Evolutionary conservation across 2,888 invertebrate species (phyloP), one percentile per base, ranked within the genome.

Genomic region (Zeuzera pyrina): DNA sequence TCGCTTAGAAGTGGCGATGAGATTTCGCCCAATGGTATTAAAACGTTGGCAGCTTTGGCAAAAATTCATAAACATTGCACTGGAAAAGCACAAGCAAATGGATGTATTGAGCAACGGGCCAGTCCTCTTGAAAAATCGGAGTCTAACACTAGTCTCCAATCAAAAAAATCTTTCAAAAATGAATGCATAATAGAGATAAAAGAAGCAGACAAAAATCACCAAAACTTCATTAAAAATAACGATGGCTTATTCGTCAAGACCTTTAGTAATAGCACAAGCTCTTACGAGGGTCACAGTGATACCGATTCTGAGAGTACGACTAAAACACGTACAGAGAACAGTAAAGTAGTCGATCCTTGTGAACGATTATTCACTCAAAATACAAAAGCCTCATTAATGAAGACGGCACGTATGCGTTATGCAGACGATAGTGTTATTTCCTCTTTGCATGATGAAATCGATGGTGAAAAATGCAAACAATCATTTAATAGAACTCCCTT

Each of bases 61-160:
- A 86, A 87, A 54, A 86, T 87, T 37, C 92, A 92, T 61, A 88
- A 87, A 50, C 88, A 88, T 32, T 93, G 93, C 62, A 90, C 88
- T 16, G 93, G 93, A 15, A 88, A 89, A 53, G 88, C 90, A 1
- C 93, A 93, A 58, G 92, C 91, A 7, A 87, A 89, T 46, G 92
- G 92, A 29, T 88, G 88, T 49, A 68, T 72, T 2, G 88, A 88
- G 45, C 72, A 83, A 30, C 71, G 74, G 45, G 70, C 74, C 34
- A 68, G 76, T 45, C 65, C 69, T 29, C 64, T 85, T 8, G 62
- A 69, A 8, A 85, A 78, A 57, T 79, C 79, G 1, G 84, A 79
- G 43, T 83, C 84, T 3, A 83, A 70, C 53, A 63, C 69, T 30
- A 77, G 81, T 43, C 52, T 84, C 2, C 81, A 79, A 41, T 79